Conservation (phyloP, 2,888 invertebrate species). For the Agrotis ipsilon region DNA sequence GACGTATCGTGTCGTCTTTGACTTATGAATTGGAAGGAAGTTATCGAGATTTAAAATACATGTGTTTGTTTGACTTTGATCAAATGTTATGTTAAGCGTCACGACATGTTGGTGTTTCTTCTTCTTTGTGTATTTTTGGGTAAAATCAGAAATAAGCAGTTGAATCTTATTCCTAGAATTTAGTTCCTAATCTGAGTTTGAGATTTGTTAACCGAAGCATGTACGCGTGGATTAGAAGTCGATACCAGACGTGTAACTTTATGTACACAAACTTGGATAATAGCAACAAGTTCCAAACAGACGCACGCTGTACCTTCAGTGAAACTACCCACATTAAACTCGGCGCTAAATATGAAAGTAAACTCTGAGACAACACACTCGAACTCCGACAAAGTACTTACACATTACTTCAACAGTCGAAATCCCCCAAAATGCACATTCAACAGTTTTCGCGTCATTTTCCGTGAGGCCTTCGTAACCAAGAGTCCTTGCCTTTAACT, state of each 20-base stretch:
- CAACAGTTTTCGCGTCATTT: conserved; percentile 74
- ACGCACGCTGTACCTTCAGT: not conserved
- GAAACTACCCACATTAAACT: conserved; percentile 8
- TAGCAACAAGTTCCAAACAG: conserved; percentile 23
- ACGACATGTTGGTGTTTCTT: not conserved
- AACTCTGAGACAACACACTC: conserved; percentile 43
- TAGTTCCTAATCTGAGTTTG: not conserved
- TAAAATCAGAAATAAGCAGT: no score
- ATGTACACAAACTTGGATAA: not conserved
- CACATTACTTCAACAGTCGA: conserved; percentile 53
- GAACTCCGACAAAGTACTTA: conserved; percentile 50
- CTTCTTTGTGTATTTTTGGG: not conserved
- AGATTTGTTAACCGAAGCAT: not conserved
- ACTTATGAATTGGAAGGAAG: conserved; percentile 19
- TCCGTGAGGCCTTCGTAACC: conserved; percentile 70
- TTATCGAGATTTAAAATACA: conserved; percentile 32
- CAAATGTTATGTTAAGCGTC: conserved; percentile 4
- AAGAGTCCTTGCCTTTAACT: conserved; percentile 70
- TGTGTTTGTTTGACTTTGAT: conserved; percentile 29
- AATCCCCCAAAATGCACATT: conserved; percentile 73
- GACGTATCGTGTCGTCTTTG: conserved; percentile 36
- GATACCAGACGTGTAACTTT: not conserved
- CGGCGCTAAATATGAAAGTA: conserved; percentile 47
- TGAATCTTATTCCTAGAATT: not conserved
- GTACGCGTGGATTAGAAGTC: not conserved